These are phyloP conservation scores for Thecocarcelia acutangulata DNA, from an alignment of 2,888 invertebrate species.

Conservation along the genomic window DNA sequence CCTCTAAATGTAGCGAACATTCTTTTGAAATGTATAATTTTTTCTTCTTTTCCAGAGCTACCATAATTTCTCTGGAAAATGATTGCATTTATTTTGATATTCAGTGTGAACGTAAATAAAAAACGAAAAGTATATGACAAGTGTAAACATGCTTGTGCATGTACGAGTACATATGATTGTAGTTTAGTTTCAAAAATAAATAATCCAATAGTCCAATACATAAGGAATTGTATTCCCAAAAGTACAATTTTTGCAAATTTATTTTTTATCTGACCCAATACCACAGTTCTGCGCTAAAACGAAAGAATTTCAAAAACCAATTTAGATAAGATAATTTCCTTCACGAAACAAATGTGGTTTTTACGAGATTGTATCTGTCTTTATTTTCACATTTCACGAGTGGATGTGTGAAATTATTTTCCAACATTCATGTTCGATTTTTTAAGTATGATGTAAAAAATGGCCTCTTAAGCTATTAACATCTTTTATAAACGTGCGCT, in stretches of 20 bases:
- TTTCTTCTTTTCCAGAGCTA: too few species aligned
- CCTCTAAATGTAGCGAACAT: too few species aligned
- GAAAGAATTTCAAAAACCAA: constrained; percentile 64
- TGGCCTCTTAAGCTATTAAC: constrained; percentile 64
- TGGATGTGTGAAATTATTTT: constrained; percentile 76
- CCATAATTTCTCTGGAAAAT: too few species aligned
- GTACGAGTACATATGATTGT: not conserved
- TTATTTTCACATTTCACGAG: too few species aligned
- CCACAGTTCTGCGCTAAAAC: constrained; percentile 19
- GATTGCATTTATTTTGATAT: too few species aligned
- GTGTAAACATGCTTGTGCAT: too few species aligned
- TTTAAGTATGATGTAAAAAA: constrained; percentile 36
- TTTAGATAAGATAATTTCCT: constrained; percentile 60
- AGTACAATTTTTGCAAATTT: constrained; percentile 72
- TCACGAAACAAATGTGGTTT: constrained; percentile 5
- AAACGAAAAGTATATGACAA: too few species aligned
- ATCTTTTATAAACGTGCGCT: constrained; percentile 69
- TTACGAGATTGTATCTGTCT: not conserved
- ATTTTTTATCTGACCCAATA: constrained; percentile 68
- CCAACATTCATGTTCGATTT: constrained; percentile 68
- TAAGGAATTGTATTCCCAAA: constrained; percentile 72
- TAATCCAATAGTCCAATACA: constrained; percentile 11
- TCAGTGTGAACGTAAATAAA: too few species aligned
- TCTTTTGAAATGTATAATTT: too few species aligned
- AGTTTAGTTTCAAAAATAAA: constrained; percentile 27